phyloP scores from a whole-genome alignment of 2,888 invertebrate genomes.

The Callyntrura guangdongensis region DNA sequence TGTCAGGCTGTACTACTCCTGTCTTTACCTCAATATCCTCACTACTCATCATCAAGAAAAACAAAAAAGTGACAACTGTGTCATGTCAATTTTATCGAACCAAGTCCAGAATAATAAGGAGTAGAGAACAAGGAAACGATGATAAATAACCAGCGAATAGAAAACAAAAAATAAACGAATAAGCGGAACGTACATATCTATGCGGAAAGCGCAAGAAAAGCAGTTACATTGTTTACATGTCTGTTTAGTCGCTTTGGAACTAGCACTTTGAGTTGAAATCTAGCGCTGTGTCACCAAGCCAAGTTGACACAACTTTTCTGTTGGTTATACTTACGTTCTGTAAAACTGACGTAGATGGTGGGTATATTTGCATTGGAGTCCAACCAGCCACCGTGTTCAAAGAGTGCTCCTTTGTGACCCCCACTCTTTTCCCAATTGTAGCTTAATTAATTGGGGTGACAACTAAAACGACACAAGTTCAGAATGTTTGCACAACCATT shows the following conservation, averaged over 20 bases:
- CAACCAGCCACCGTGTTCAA: too few relatives aligned
- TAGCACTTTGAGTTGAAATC: background rate
- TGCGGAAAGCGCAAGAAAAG: background rate
- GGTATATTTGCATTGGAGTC: too few relatives aligned
- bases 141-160: background rate
- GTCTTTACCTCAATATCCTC: slow-evolving; percentile 11
- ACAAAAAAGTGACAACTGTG: slow-evolving; percentile 35
- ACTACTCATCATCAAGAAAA: slow-evolving; percentile 30
- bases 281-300: background rate
- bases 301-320: background rate
- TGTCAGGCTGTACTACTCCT: slow-evolving; percentile 9
- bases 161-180: background rate
- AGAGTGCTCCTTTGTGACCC: too few relatives aligned
- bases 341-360: too few relatives aligned
- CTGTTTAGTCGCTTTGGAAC: background rate
- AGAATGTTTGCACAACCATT: too few relatives aligned
- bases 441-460: too few relatives aligned
- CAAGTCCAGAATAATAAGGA: background rate
- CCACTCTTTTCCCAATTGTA: too few relatives aligned
- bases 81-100: slow-evolving; percentile 38
- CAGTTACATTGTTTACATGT: background rate
- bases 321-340: too few relatives aligned
- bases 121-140: background rate
- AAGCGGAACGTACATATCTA: background rate
- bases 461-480: too few relatives aligned